Percentiles rank a stretch among this genome's conserved stretches.
These are phyloP conservation scores for Nomada fucata DNA, from an alignment of 2,888 invertebrate species.

Conservation along the genomic window DNA sequence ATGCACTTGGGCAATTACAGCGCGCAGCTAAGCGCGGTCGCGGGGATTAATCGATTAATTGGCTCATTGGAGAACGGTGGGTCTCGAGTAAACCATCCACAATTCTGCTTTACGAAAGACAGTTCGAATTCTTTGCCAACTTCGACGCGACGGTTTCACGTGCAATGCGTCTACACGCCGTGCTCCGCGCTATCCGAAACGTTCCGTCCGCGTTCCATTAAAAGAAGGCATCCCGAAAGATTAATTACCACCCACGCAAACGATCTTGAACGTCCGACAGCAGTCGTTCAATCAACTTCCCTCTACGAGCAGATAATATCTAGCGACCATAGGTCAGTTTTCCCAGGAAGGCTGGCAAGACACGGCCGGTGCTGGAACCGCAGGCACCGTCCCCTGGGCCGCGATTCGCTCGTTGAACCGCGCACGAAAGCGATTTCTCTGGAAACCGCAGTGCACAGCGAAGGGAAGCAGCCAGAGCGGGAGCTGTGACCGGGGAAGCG, in stretches of 20 bases:
- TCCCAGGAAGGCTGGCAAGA: constrained; percentile 10
- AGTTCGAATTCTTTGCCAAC: too few relatives aligned
- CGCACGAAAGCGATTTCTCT: constrained; percentile 43
- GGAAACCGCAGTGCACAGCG: constrained; percentile 35
- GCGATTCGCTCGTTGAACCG: constrained; percentile 31
- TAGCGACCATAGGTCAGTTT: constrained; percentile 19
- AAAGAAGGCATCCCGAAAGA: constrained; percentile 13
- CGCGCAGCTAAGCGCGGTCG: constrained; percentile 13
- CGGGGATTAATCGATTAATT: constrained; percentile 36
- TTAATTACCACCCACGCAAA: constrained; percentile 5
- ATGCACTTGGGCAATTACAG: constrained; percentile 23
- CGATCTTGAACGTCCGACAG: constrained; percentile 14
- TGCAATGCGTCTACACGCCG: too few relatives aligned
- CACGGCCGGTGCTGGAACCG: constrained; percentile 21
- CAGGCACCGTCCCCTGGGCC: constrained; percentile 11
- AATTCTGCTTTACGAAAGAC: neutral
- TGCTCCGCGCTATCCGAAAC: neutral
- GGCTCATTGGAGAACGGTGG: constrained; percentile 15
- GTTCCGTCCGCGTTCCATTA: neutral
- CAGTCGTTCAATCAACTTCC: constrained; percentile 19
- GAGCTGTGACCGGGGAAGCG: constrained; percentile 35
- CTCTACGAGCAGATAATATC: constrained; percentile 4
- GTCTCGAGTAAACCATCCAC: neutral
- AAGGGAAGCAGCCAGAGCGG: constrained; percentile 5
- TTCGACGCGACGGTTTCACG: too few relatives aligned